A percentile compares a stretch with the other conserved stretches of the same genome.
Evolutionary conservation across 2,113 vertebrate species (phyloP).

Genomic region (Pyxicephalus adspersus): DNA sequence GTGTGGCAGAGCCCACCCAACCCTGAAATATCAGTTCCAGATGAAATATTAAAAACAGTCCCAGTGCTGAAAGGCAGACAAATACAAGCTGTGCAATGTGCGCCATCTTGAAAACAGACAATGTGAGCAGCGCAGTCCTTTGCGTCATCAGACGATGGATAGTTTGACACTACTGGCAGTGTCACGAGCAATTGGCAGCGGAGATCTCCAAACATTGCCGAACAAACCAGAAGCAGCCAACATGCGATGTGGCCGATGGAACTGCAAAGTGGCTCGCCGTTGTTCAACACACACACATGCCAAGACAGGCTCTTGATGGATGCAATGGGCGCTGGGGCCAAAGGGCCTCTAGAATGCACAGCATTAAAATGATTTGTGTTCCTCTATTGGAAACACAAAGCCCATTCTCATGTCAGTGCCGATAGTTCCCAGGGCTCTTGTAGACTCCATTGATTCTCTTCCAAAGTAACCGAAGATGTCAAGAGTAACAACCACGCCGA

Average conservation of each 20-base stretch:
- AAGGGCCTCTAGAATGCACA: neutral
- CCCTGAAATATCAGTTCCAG: no score
- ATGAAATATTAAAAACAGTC: neutral
- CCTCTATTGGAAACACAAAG: no score
- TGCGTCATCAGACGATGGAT: no score
- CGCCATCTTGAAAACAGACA: no score
- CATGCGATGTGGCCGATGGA: neutral
- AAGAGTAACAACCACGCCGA: neutral
- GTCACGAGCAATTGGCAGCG: neutral
- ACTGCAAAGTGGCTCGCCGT: no score
- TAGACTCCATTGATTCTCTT: no score
- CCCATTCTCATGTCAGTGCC: no score
- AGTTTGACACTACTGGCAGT: neutral
- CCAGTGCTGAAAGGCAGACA: neutral
- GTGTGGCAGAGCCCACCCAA: no score
- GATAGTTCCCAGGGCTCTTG: neutral
- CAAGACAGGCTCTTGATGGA: neutral
- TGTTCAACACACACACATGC: neutral
- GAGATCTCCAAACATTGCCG: neutral
- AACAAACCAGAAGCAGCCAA: neutral
- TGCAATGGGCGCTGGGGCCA: neutral
- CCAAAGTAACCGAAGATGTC: no score
- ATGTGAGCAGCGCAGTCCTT: no score
- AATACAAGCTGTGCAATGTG: no score
- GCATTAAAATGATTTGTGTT: neutral